Conservation (phyloP, 2,113 vertebrate genomes). For the Kryptolebias marmoratus region DNA sequence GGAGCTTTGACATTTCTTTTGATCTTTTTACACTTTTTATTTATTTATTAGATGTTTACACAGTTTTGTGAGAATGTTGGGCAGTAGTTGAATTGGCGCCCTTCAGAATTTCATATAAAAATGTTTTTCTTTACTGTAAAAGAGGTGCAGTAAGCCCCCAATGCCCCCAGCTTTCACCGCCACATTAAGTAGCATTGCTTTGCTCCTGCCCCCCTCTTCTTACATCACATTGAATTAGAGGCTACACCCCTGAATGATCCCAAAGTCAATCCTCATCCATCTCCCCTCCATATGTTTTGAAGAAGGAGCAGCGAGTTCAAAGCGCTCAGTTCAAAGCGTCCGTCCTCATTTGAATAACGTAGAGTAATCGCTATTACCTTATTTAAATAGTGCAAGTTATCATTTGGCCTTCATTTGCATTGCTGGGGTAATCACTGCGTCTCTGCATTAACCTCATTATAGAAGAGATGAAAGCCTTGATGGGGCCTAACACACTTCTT, state of each 20-base stretch:
- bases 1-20: too few species aligned
- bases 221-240: conserved; percentile 72
- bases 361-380: conserved; percentile 77
- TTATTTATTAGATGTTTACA: too few species aligned
- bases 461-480: conserved; percentile 74
- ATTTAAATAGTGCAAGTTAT: conserved; percentile 81
- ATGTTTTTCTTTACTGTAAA: background rate
- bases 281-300: conserved; percentile 61
- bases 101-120: too few species aligned
- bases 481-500: conserved; percentile 72
- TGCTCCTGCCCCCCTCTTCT: conserved; percentile 65
- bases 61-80: too few species aligned
- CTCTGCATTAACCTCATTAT: conserved; percentile 79
- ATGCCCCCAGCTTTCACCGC: conserved; percentile 9
- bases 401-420: conserved; percentile 79
- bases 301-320: conserved; percentile 69
- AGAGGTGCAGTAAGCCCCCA: background rate
- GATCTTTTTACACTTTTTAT: too few species aligned
- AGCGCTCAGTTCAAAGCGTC: conserved; percentile 68
- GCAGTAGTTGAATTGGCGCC: too few species aligned
- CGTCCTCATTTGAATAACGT: conserved; percentile 76
- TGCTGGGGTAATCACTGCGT: conserved; percentile 72
- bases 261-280: conserved; percentile 62
- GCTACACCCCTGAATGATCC: conserved; percentile 51
- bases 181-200: conserved; percentile 42